Conservation (phyloP, 2,113 vertebrate genomes). For the Syrrhaptes paradoxus region DNA sequence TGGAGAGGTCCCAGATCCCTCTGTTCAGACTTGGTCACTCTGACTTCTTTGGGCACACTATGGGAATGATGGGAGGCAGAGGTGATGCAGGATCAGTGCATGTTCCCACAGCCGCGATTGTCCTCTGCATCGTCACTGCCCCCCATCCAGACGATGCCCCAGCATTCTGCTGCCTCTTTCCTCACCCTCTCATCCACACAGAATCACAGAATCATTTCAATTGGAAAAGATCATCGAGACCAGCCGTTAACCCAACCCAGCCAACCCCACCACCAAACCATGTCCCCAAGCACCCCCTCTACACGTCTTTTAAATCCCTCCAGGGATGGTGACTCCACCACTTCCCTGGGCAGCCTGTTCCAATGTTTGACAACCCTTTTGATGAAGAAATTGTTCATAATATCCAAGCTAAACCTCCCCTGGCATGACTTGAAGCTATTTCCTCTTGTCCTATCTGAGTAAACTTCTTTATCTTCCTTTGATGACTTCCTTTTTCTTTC, state of each 20-base stretch:
- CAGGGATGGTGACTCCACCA: too few relatives aligned
- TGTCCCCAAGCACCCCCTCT: too few relatives aligned
- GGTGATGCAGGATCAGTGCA: neutral
- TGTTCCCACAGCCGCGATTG: neutral
- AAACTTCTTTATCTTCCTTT: neutral
- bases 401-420: too few relatives aligned
- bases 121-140: neutral
- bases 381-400: too few relatives aligned
- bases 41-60: fast-evolving
- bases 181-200: neutral
- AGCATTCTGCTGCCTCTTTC: neutral
- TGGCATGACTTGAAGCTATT: neutral
- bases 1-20: neutral
- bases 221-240: neutral
- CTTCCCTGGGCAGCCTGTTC: too few relatives aligned
- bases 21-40: fast-evolving
- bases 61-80: neutral
- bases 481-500: neutral
- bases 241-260: too few relatives aligned
- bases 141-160: fast-evolving
- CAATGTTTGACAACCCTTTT: too few relatives aligned
- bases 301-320: too few relatives aligned
- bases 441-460: neutral
- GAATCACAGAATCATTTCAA: neutral
- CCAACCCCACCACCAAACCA: too few relatives aligned